A percentile compares a stretch with the other conserved stretches of the same genome.
Evolutionary conservation across 1,140 invertebrate genomes (phyloP).

Genomic region (Procambarus virginalis): DNA sequence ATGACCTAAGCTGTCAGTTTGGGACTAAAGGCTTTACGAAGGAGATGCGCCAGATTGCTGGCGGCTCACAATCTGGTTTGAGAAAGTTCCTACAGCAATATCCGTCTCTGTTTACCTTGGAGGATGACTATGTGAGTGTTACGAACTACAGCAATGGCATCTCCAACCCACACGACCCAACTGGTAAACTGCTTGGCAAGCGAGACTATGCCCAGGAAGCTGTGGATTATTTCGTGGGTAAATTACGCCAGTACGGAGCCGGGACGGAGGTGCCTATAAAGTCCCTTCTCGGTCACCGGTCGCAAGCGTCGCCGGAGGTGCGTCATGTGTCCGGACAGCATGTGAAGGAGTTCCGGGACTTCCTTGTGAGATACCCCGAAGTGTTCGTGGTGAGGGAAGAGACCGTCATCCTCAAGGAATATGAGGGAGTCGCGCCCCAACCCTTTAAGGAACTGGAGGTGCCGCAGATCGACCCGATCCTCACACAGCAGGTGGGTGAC

Average conservation of each 20-base stretch:
- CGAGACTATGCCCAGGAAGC: constrained; percentile 93
- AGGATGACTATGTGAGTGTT: constrained; percentile 92
- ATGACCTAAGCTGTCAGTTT: constrained; percentile 97
- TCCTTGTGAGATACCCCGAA: constrained; percentile 88
- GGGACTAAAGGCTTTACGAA: constrained; percentile 96
- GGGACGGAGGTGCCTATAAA: constrained; percentile 92
- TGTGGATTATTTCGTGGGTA: constrained; percentile 94
- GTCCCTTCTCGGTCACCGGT: constrained; percentile 92
- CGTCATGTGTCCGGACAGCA: constrained; percentile 95
- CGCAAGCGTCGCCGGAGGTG: constrained; percentile 95
- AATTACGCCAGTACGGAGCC: constrained; percentile 90
- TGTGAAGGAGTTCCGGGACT: constrained; percentile 94
- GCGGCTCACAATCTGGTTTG: constrained; percentile 93
- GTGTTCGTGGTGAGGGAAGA: constrained; percentile 92
- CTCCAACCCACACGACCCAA: constrained; percentile 73
- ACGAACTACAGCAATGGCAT: constrained; percentile 78
- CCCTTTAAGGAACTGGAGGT: constrained; percentile 69
- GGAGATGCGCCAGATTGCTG: constrained; percentile 88
- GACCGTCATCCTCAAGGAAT: constrained; percentile 83
- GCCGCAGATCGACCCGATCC: constrained; percentile 83
- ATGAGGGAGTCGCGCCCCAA: constrained; percentile 65
- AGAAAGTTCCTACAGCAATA: constrained; percentile 88
- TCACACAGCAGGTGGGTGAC: constrained; percentile 81
- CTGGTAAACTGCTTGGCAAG: constrained; percentile 77
- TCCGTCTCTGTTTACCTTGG: constrained; percentile 91